phyloP scores from a whole-genome alignment of 2,797 vertebrate species.

The Chromis chromis region DNA sequence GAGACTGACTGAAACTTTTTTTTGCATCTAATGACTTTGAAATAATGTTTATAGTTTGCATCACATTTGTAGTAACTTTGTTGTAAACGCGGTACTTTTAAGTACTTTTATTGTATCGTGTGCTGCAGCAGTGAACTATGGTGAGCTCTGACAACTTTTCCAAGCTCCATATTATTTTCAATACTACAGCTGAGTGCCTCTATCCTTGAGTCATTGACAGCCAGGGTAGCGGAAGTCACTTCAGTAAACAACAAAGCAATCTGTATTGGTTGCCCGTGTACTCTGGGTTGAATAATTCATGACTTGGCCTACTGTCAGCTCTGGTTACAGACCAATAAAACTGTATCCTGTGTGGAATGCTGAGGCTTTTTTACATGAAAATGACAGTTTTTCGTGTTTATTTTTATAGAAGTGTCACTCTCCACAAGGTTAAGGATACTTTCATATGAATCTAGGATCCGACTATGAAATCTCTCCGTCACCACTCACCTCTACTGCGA shows the following conservation, averaged over 20 bases:
- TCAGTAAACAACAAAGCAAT: conserved; percentile 42
- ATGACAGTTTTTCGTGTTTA: background rate
- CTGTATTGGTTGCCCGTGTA: conserved; percentile 34
- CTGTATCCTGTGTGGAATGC: conserved; percentile 3
- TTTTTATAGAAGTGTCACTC: conserved; percentile 1
- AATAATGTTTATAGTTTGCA: too few relatives aligned
- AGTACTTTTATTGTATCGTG: background rate
- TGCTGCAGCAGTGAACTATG: background rate
- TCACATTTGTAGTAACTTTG: too few relatives aligned
- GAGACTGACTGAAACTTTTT: too few relatives aligned
- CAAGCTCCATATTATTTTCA: conserved; percentile 24
- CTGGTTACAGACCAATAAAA: conserved; percentile 9
- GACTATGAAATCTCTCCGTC: background rate
- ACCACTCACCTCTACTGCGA: background rate
- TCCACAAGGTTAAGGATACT: background rate
- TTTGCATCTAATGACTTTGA: too few relatives aligned
- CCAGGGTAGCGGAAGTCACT: conserved; percentile 16
- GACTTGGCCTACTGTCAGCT: conserved; percentile 27
- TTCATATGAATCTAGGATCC: background rate
- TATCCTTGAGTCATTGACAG: conserved; percentile 25
- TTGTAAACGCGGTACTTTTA: too few relatives aligned
- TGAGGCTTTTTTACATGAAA: conserved; percentile 7
- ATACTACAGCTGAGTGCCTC: conserved; percentile 21
- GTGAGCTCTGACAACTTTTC: conserved; percentile 16
- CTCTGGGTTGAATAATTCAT: conserved; percentile 65